Conservation (phyloP, 2,888 invertebrate genomes). For the Idaea biselata region DNA sequence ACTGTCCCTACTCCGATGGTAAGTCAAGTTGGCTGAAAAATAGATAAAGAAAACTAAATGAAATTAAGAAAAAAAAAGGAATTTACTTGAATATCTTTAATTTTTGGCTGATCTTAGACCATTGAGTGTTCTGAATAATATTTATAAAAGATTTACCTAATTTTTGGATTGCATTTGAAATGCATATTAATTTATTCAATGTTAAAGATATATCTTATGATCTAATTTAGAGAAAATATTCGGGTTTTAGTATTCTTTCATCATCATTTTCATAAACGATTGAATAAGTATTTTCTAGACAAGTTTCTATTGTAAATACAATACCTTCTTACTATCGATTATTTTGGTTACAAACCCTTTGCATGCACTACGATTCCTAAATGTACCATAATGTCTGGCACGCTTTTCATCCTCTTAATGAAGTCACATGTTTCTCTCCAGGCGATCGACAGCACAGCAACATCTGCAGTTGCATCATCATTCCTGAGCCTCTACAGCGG, state of each 20-base stretch:
- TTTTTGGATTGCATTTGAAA: too few species aligned
- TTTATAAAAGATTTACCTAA: too few species aligned
- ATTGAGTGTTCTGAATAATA: neutral
- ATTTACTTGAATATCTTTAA: neutral
- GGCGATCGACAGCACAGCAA: constrained; percentile 82
- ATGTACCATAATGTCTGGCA: too few species aligned
- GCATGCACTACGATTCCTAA: too few species aligned
- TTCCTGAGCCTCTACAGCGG: constrained; percentile 77
- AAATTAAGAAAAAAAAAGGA: neutral
- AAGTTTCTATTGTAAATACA: too few species aligned
- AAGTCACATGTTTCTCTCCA: constrained; percentile 33
- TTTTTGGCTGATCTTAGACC: neutral
- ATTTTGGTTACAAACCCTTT: too few species aligned
- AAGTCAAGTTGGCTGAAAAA: constrained; percentile 27
- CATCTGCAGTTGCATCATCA: constrained; percentile 76
- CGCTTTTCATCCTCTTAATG: too few species aligned
- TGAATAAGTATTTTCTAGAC: constrained; percentile 11
- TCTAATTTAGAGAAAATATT: neutral
- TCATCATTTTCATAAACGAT: constrained; percentile 7
- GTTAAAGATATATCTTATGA: too few species aligned
- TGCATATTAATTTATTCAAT: too few species aligned
- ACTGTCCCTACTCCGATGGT: constrained; percentile 84
- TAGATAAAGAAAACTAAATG: neutral
- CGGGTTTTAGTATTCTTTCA: neutral
- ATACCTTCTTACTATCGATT: too few species aligned